Conservation (phyloP, 2,888 invertebrate species). For the Catocala sponsa region DNA sequence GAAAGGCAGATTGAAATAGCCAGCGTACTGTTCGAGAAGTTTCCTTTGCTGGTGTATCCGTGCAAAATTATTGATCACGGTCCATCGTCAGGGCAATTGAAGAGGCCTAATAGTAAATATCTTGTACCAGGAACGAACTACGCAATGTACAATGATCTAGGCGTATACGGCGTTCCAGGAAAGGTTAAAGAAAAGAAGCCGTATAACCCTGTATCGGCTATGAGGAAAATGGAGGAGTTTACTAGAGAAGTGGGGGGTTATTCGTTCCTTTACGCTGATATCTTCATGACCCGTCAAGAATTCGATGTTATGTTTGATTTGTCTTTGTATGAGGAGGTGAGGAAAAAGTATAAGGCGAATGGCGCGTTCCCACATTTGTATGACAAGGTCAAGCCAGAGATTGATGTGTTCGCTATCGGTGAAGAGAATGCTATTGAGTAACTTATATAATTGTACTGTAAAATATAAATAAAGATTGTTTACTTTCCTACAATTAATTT, state of each 20-base stretch:
- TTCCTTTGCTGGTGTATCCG: constrained; percentile 91
- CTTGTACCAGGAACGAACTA: constrained; percentile 90
- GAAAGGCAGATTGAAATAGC: constrained; percentile 89
- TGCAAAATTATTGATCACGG: constrained; percentile 90
- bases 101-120: constrained; percentile 86
- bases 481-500: too few species aligned
- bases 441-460: constrained; percentile 7
- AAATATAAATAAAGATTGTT: neutral
- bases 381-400: constrained; percentile 90
- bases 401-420: constrained; percentile 89
- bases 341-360: constrained; percentile 88
- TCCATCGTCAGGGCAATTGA: constrained; percentile 87
- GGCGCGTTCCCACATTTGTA: constrained; percentile 90
- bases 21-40: constrained; percentile 89
- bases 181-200: constrained; percentile 88
- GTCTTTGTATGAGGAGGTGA: constrained; percentile 88
- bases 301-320: constrained; percentile 91
- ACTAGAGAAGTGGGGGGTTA: constrained; percentile 90
- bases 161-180: constrained; percentile 91
- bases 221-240: constrained; percentile 91
- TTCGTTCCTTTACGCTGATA: constrained; percentile 91
- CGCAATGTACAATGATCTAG: constrained; percentile 91
- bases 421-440: constrained; percentile 64
- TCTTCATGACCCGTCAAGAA: constrained; percentile 90
- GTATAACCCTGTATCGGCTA: constrained; percentile 90